phyloP scores from a whole-genome alignment of 2,113 vertebrate genomes.

The Sander lucioperca region DNA sequence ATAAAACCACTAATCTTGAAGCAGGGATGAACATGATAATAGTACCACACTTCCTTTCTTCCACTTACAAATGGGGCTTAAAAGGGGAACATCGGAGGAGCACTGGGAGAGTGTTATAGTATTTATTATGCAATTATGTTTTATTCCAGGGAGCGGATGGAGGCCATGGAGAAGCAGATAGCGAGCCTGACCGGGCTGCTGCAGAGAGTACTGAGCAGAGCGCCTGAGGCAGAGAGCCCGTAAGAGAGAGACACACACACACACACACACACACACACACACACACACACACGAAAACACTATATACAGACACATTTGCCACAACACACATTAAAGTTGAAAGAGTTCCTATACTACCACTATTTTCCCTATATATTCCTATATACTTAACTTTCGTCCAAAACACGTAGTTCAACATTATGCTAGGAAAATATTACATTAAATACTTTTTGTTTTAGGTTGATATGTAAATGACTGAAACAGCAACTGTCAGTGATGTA shows the following conservation, averaged over 20 bases:
- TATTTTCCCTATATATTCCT: not conserved
- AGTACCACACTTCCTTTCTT: not conserved
- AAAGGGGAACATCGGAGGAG: not conserved
- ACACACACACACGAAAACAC: not conserved
- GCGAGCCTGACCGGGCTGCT: slow-evolving; percentile 96
- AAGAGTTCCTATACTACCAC: not conserved
- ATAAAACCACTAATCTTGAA: not conserved
- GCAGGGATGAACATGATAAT: not conserved
- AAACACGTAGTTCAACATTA: too few relatives aligned
- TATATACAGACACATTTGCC: not conserved
- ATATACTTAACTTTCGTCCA: too few relatives aligned
- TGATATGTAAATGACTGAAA: not conserved
- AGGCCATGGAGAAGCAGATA: slow-evolving; percentile 99
- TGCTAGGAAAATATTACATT: too few relatives aligned
- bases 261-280: slow-evolving; percentile 39
- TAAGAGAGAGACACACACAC: slow-evolving; percentile 72
- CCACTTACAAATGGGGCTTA: not conserved
- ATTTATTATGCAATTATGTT: not conserved
- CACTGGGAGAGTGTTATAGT: too few relatives aligned
- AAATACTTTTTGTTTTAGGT: too few relatives aligned
- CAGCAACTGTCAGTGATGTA: not conserved
- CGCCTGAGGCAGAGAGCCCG: slow-evolving; percentile 92
- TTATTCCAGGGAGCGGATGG: slow-evolving; percentile 92
- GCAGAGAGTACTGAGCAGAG: slow-evolving; percentile 93
- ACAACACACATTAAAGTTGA: too few relatives aligned